These are phyloP conservation scores for Penaeus chinensis DNA, from an alignment of 1,140 invertebrate species.

Conservation along the genomic window DNA sequence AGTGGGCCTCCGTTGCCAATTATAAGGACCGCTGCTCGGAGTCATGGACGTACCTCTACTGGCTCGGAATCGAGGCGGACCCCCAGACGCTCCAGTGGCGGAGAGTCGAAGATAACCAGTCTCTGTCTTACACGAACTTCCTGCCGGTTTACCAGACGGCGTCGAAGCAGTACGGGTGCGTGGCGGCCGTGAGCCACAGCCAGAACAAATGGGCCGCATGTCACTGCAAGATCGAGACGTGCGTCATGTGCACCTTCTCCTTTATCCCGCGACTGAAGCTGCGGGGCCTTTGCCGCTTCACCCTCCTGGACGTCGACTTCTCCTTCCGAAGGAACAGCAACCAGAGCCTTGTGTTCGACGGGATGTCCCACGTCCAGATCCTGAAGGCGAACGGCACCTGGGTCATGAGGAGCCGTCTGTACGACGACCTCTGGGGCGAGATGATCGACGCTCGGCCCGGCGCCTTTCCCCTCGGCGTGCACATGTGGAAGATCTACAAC, in stretches of 20 bases:
- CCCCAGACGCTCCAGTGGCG: slow-evolving; percentile 5
- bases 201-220: slow-evolving; percentile 44
- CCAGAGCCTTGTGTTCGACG: slow-evolving; percentile 32
- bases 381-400: neutral
- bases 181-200: slow-evolving; percentile 41
- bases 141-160: slow-evolving; percentile 28
- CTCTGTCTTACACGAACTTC: slow-evolving; percentile 27
- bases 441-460: slow-evolving; percentile 28
- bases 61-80: slow-evolving; percentile 30
- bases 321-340: slow-evolving; percentile 39
- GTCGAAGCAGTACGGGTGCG: slow-evolving; percentile 44
- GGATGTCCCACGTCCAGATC: slow-evolving; percentile 27
- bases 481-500: slow-evolving; percentile 34
- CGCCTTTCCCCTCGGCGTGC: slow-evolving; percentile 39
- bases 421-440: slow-evolving; percentile 2
- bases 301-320: slow-evolving; percentile 18
- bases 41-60: slow-evolving; percentile 45
- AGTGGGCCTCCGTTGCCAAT: neutral
- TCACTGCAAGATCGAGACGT: slow-evolving; percentile 41
- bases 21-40: slow-evolving; percentile 39
- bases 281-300: slow-evolving; percentile 36
- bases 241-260: slow-evolving; percentile 45
- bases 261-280: slow-evolving; percentile 35
- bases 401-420: slow-evolving; percentile 40
- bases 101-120: slow-evolving; percentile 3